These are phyloP conservation scores for Aphaenogaster rudis DNA, from an alignment of 1,140 invertebrate species.

Conservation along the genomic window DNA sequence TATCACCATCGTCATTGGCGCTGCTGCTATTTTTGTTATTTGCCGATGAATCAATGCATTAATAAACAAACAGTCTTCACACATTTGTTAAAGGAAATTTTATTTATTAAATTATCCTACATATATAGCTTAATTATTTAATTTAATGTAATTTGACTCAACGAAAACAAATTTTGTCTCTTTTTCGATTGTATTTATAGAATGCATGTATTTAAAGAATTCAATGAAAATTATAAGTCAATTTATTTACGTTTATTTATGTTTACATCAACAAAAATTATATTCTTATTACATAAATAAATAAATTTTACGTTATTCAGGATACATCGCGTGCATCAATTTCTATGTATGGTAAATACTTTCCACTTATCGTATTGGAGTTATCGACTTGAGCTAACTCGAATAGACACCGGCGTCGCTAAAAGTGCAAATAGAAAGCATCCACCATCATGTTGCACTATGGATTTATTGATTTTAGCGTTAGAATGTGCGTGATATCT, in stretches of 20 bases:
- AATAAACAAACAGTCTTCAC: neutral
- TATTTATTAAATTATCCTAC: neutral
- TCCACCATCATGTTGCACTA: neutral
- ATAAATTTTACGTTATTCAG: neutral
- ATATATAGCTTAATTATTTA: neutral
- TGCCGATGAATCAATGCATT: neutral
- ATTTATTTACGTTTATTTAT: neutral
- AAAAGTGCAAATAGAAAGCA: neutral
- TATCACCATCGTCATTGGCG: neutral
- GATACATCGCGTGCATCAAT: neutral
- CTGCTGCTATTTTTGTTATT: neutral
- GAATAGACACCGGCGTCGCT: neutral
- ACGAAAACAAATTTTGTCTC: neutral
- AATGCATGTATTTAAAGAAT: neutral
- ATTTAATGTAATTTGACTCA: neutral
- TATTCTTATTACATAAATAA: neutral
- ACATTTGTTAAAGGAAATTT: neutral
- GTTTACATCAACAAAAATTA: neutral
- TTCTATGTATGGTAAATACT: neutral
- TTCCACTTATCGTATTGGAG: neutral
- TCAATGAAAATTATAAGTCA: neutral
- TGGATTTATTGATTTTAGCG: neutral
- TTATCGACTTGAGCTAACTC: slow-evolving; percentile 30
- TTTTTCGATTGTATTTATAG: neutral
- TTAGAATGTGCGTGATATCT: neutral